Evolutionary conservation across 2,113 vertebrate genomes (phyloP).

Genomic region (Ascaphus truei): DNA sequence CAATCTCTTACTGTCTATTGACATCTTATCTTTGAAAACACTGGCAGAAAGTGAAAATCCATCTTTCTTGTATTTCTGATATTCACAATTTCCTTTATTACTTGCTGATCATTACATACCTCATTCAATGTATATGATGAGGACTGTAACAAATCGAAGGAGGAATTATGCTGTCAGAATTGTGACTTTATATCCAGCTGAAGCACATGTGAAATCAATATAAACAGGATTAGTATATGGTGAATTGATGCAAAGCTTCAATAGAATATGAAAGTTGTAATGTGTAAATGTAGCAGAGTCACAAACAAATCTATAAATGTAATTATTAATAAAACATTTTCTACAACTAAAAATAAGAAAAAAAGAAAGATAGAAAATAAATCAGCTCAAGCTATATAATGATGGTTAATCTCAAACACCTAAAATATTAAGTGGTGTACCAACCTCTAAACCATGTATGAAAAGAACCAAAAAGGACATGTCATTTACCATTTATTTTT

Average conservation of each 20-base stretch:
- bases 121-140: neutral
- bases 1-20: neutral
- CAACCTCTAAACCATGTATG: too few species aligned
- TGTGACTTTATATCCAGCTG: neutral
- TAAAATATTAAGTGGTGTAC: too few species aligned
- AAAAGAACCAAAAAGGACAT: too few species aligned
- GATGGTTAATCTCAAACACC: too few species aligned
- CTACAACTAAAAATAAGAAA: too few species aligned
- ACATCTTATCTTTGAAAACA: neutral
- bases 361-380: too few species aligned
- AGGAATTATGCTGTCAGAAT: neutral
- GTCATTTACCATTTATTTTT: too few species aligned
- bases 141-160: neutral
- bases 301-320: slow-evolving; percentile 25
- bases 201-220: neutral
- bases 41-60: neutral
- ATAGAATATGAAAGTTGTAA: neutral
- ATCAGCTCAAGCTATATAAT: too few species aligned
- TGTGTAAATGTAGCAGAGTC: slow-evolving; percentile 1
- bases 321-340: slow-evolving; percentile 33
- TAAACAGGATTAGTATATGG: neutral
- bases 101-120: neutral
- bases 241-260: neutral
- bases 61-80: neutral
- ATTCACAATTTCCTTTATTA: neutral